phyloP scores from a whole-genome alignment of 1,140 invertebrate species.

The Rhopalosiphum padi region DNA sequence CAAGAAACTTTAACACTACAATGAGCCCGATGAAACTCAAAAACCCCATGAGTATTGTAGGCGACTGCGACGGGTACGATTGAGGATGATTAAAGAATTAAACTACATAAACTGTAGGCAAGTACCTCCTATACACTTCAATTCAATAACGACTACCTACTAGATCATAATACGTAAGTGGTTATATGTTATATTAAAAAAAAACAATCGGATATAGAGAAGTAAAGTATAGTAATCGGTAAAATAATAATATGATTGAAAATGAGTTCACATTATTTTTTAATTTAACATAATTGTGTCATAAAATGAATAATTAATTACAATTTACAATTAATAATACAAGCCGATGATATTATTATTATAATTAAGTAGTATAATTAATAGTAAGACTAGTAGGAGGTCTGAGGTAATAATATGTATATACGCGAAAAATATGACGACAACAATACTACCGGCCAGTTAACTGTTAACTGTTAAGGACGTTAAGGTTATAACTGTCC shows the following conservation, averaged over 20 bases:
- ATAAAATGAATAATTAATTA: not conserved
- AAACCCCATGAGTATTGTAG: not conserved
- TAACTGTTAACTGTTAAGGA: no score
- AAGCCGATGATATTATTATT: not conserved
- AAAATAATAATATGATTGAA: not conserved
- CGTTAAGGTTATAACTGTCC: no score
- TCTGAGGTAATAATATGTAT: no score
- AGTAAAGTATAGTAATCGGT: not conserved
- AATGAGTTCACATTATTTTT: not conserved
- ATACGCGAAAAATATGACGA: no score
- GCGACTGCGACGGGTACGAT: not conserved
- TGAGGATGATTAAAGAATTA: not conserved
- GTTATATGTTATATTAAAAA: not conserved
- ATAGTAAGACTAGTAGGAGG: not conserved
- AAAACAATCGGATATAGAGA: not conserved
- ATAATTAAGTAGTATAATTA: no score
- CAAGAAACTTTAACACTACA: constrained; percentile 24
- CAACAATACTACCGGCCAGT: no score
- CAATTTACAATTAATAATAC: not conserved
- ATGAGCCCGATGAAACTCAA: constrained; percentile 36
- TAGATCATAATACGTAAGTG: not conserved
- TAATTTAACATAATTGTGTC: not conserved
- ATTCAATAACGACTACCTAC: not conserved
- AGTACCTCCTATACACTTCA: no score
- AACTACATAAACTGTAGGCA: no score